These are phyloP conservation scores for Xenopus tropicalis DNA, from an alignment of 2,113 vertebrate species.

Conservation along the genomic window DNA sequence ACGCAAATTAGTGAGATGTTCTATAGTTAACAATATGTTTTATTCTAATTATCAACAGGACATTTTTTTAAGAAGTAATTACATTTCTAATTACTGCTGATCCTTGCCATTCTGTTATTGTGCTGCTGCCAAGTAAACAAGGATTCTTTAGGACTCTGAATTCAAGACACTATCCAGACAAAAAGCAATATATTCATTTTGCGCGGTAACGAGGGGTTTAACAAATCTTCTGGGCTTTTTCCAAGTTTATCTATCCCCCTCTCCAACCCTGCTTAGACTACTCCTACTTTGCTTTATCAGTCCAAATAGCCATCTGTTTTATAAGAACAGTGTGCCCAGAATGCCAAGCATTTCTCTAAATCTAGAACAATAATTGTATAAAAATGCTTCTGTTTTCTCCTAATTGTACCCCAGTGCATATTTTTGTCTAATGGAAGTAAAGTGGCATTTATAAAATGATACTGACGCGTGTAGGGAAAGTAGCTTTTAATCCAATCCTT, in stretches of 20 bases:
- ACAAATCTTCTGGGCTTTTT: neutral
- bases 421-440: too few species aligned
- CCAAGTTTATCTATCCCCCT: neutral
- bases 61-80: conserved; percentile 41
- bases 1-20: conserved; percentile 31
- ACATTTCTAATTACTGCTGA: conserved; percentile 44
- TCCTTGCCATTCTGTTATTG: conserved; percentile 39
- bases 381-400: too few species aligned
- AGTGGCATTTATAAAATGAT: too few species aligned
- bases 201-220: neutral
- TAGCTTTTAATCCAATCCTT: too few species aligned
- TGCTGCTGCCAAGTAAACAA: conserved; percentile 33
- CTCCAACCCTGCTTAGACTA: neutral
- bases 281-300: too few species aligned
- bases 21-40: conserved; percentile 37
- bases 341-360: too few species aligned
- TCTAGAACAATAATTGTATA: too few species aligned
- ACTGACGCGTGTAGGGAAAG: too few species aligned
- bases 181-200: neutral
- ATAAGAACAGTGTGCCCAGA: too few species aligned
- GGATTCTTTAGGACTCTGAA: conserved; percentile 17
- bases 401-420: too few species aligned
- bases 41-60: conserved; percentile 37
- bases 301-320: too few species aligned
- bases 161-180: neutral